Evolutionary conservation across 2,888 invertebrate species (phyloP).

Genomic region (Agrenia bidenticulata): DNA sequence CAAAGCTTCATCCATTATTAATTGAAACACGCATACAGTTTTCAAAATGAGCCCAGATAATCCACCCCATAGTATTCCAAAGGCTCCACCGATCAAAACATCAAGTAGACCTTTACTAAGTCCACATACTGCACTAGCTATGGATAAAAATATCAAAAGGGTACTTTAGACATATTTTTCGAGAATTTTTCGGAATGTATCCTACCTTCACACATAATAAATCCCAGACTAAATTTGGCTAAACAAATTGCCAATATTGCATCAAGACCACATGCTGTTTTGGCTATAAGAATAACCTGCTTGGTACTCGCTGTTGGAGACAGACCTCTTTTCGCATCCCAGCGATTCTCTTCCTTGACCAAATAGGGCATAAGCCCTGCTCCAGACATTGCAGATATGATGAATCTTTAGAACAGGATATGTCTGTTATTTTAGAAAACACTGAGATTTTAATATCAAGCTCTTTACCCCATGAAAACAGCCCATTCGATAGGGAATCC

Average conservation of each 20-base stretch:
- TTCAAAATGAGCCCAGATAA: no score
- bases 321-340: not conserved
- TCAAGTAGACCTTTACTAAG: slow-evolving; percentile 41
- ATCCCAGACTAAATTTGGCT: slow-evolving; percentile 44
- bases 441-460: not conserved
- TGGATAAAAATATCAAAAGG: no score
- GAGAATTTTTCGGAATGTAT: not conserved
- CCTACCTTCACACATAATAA: slow-evolving; percentile 44
- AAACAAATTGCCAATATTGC: slow-evolving; percentile 50
- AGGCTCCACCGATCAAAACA: slow-evolving; percentile 38
- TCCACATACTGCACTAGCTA: no score
- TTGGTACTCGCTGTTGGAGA: not conserved
- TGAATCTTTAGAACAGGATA: slow-evolving; percentile 29
- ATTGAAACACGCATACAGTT: no score
- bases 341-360: slow-evolving; percentile 25
- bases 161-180: no score
- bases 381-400: slow-evolving; percentile 46
- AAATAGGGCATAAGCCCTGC: slow-evolving; percentile 42
- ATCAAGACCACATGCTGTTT: slow-evolving; percentile 49
- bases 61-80: slow-evolving; percentile 46
- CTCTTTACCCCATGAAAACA: slow-evolving; percentile 42
- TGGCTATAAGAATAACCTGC: slow-evolving; percentile 29
- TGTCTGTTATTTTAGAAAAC: no score
- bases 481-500: slow-evolving; percentile 43
- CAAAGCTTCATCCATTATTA: slow-evolving; percentile 29